A percentile compares a stretch with the other conserved stretches of the same genome.
Evolutionary conservation across 2,797 vertebrate species (phyloP).

Genomic region (Chiroxiphia lanceolata): DNA sequence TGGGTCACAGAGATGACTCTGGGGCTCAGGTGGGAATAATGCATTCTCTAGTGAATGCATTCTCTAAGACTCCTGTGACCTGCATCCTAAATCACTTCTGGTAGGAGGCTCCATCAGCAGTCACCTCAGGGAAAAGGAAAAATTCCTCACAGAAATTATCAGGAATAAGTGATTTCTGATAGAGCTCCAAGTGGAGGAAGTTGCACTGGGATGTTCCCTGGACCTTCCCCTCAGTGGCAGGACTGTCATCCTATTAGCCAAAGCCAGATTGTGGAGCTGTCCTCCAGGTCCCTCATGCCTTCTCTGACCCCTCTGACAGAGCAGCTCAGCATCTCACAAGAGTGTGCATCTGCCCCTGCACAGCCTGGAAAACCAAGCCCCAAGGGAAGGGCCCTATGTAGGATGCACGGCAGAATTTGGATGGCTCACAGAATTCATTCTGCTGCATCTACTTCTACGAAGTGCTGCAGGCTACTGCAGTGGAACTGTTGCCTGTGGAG

Average conservation of each 20-base stretch:
- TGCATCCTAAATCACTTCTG: neutral
- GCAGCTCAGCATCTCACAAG: neutral
- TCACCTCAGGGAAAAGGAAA: neutral
- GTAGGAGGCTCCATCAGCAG: neutral
- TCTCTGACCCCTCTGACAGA: neutral
- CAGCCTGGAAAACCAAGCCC: neutral
- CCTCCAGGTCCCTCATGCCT: neutral
- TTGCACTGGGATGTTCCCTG: neutral
- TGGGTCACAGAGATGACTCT: neutral
- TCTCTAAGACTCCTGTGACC: neutral
- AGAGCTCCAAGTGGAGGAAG: neutral
- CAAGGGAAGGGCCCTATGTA: neutral
- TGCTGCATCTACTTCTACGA: neutral
- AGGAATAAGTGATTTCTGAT: neutral
- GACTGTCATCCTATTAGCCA: neutral
- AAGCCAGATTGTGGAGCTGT: neutral
- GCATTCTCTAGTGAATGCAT: neutral
- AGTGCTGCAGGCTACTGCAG: neutral
- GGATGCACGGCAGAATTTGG: neutral
- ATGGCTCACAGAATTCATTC: neutral
- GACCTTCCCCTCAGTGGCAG: neutral
- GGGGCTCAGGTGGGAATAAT: neutral
- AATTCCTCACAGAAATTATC: neutral
- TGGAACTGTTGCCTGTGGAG: neutral
- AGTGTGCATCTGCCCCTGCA: accelerated